A percentile compares a stretch with the other conserved stretches of the same genome.
phyloP scores from a whole-genome alignment of 1,140 invertebrate species.

The Euura saliciscinereae region DNA sequence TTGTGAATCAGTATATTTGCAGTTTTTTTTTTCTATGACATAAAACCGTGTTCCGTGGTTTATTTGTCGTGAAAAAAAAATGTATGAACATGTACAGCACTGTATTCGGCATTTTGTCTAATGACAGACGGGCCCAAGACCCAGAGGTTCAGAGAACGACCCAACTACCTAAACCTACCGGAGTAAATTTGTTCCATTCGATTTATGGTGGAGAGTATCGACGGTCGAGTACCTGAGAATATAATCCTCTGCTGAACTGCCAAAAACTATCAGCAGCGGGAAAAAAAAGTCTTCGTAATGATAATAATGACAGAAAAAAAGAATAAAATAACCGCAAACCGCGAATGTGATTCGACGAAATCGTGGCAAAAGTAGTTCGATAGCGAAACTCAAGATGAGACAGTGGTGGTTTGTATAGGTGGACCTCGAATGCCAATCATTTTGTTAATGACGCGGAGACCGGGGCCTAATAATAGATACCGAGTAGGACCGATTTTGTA shows the following conservation, averaged over 20 bases:
- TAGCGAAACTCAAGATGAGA: background rate
- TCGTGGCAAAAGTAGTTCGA: background rate
- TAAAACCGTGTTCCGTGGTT: too few relatives aligned
- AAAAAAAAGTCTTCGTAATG: too few relatives aligned
- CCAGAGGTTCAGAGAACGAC: background rate
- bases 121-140: background rate
- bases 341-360: background rate
- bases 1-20: too few relatives aligned
- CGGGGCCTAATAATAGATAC: background rate
- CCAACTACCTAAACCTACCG: background rate
- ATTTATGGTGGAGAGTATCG: too few relatives aligned
- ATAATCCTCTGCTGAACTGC: too few relatives aligned
- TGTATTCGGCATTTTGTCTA: background rate
- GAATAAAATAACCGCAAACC: background rate
- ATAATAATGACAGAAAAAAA: too few relatives aligned
- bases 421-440: background rate
- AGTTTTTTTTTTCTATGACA: too few relatives aligned
- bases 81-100: too few relatives aligned
- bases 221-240: too few relatives aligned
- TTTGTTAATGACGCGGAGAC: slow-evolving; percentile 6
- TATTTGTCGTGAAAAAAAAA: too few relatives aligned
- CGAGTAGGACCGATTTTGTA: slow-evolving; percentile 1
- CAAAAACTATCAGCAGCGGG: too few relatives aligned
- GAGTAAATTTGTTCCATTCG: background rate
- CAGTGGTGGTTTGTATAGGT: background rate